Percentiles rank a stretch among this genome's conserved stretches.
phyloP scores from a whole-genome alignment of 2,797 vertebrate genomes.

The Gila robusta region DNA sequence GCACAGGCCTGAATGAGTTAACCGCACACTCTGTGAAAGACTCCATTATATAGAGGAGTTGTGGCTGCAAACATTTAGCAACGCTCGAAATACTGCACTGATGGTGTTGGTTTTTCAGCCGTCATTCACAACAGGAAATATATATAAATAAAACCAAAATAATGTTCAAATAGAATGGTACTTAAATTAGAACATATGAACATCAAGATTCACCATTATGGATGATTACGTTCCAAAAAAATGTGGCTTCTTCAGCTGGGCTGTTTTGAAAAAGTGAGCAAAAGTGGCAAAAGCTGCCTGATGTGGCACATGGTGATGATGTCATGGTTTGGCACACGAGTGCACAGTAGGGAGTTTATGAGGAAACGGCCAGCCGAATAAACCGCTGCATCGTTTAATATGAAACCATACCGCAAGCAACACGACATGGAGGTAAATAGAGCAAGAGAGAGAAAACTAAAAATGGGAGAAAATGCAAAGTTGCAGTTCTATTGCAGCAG shows the following conservation, averaged over 20 bases:
- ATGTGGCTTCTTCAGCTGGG: not conserved
- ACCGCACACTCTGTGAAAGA: slow-evolving; percentile 42
- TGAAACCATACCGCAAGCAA: slow-evolving; percentile 62
- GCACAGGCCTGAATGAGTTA: slow-evolving; percentile 54
- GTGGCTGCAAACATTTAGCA: slow-evolving; percentile 44
- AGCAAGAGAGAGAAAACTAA: not conserved
- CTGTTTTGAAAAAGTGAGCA: not conserved
- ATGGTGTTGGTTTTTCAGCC: slow-evolving; percentile 36
- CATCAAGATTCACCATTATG: not conserved
- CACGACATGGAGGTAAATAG: slow-evolving; percentile 66
- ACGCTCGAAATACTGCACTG: slow-evolving; percentile 41
- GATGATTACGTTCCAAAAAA: not conserved
- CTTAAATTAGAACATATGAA: not conserved
- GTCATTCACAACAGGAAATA: slow-evolving; percentile 48
- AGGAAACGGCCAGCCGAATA: slow-evolving; percentile 2
- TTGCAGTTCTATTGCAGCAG: slow-evolving; percentile 58
- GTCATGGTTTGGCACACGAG: slow-evolving; percentile 26
- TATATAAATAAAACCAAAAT: slow-evolving; percentile 43
- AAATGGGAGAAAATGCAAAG: slow-evolving; percentile 32
- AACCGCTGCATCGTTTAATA: slow-evolving; percentile 24
- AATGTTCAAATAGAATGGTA: not conserved
- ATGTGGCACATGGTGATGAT: slow-evolving; percentile 36
- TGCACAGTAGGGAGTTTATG: slow-evolving; percentile 9
- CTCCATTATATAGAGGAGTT: slow-evolving; percentile 50
- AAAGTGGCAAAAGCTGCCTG: not conserved